Evolutionary conservation across 2,113 vertebrate genomes (phyloP), one percentile per base, ranked within the genome.

Genomic region (Nicator chloris): DNA sequence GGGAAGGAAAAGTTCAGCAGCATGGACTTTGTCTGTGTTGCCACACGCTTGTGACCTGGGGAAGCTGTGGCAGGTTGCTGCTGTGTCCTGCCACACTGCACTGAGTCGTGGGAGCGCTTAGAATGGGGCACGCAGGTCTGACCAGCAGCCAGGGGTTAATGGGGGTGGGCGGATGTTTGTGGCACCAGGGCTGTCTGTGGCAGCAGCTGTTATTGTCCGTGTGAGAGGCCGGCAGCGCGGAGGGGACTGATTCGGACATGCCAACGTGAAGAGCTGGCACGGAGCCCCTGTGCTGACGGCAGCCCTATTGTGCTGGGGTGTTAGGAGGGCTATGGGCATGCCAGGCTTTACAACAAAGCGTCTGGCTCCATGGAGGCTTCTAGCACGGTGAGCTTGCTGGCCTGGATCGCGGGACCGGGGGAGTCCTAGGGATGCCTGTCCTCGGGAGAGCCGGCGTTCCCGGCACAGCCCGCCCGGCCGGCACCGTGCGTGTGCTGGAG

Each of bases 21-120:
- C 28, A 0, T 0, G 26, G 75, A 8, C 28, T 51, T 68, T 1
- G 1, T 65, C 40, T 53, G 33, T n/a, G 65, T 77, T 57, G 61
- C 40, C 27, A 21, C 27, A 11, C 0, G 0, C 27, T 11, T 19
- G 39, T 64, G 57, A 28, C 54, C 44, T 11, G 30, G 33, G 13
- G 37, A 16, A 27, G 33, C 42, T 20, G 72, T 44, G 35, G 2
- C 7, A 16, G 63, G 37, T 53, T 9, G 7, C 47, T 18, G 0
- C 56, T 14, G 0, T 7, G 1, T 24, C 9, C 37, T 45, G 42
- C 50, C 24, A 1, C 5, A 0, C 45, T 10, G 59, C 47, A 2
- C 42, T 3, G 33, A 49, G 24, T 8, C 8, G 0, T 33, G 68
- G 71, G 59, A 76, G 51, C 22, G 1, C 33, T 35, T 20, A 1